Base-by-base conservation (phyloP, 2,797 vertebrate species). In the Hydrophis major region DNA sequence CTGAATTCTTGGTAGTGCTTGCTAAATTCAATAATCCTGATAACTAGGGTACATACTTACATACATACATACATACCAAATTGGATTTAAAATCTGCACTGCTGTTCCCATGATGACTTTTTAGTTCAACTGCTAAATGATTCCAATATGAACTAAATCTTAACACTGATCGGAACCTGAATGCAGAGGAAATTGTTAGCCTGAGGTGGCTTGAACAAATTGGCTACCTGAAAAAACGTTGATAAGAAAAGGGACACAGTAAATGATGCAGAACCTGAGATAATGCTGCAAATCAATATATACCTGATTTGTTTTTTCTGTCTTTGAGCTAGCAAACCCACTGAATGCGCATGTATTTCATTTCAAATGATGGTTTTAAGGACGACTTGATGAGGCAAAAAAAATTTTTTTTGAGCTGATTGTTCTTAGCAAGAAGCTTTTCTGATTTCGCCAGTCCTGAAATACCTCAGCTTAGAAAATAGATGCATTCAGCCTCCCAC, bases 81-180 rank as follows among this genome's bases (percentile, higher is more conserved):
- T 57, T 57, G 56, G 16, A 59, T 59, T 66, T 5, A 66, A 94
- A 88, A 95, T 95, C 55, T 89, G 88, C 60, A 6, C 95, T 94
- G 92, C 94, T 94, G 96, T 97, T 98, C 95, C 56, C 0, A 92
- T 98, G 97, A 98, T 98, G 97, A 98, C 96, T 97, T 95, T 94
- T 57, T 59, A 96, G 97, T 98, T 98, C 97, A 98, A 96, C 97
- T 98, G 98, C 97, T 98, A 97, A 95, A 94, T 98, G 98, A 98
- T 96, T 95, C 93, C 94, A 97, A 95, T 47, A 95, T 98, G 96
- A 98, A 97, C 96, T 97, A 94, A 97, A 96, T 89, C 13, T 66
- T 92, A 90, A 92, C 11, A 96, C 96, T 98, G 97, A 98, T 90
- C 91, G 90, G 95, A 96, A 96, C 92, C 50, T 96, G 95, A 69